These are phyloP conservation scores for Cyprinodon brontotheroides DNA, from an alignment of 2,113 vertebrate genomes.

Conservation along the genomic window DNA sequence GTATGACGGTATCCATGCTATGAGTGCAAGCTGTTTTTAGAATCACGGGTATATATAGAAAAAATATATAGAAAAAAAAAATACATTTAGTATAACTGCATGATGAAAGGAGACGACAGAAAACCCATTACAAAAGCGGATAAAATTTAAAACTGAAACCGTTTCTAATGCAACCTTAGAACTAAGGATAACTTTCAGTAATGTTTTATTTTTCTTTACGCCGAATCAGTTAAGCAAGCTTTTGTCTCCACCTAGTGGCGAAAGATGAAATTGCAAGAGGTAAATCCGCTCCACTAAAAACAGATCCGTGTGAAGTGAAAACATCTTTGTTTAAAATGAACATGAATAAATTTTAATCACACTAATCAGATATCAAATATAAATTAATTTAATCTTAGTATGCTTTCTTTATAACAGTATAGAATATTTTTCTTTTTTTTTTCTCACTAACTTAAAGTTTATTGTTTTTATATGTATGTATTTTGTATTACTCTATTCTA, in stretches of 20 bases:
- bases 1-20: background rate
- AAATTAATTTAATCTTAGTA: too few relatives aligned
- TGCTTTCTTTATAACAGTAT: too few relatives aligned
- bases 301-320: background rate
- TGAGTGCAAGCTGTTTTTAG: background rate
- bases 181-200: background rate
- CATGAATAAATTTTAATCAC: too few relatives aligned
- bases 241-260: slow-evolving; percentile 77
- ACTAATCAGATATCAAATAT: too few relatives aligned
- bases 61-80: too few relatives aligned
- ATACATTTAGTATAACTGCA: background rate
- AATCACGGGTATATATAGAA: background rate
- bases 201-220: background rate
- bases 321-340: background rate
- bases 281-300: background rate
- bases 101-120: background rate
- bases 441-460: too few relatives aligned
- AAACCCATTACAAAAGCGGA: background rate
- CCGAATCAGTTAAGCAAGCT: slow-evolving; percentile 9
- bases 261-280: background rate
- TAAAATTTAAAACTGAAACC: background rate
- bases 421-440: too few relatives aligned
- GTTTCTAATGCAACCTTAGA: background rate
- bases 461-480: too few relatives aligned
- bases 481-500: too few relatives aligned